phyloP scores from a whole-genome alignment of 2,113 vertebrate genomes.

The Casuarius casuarius region DNA sequence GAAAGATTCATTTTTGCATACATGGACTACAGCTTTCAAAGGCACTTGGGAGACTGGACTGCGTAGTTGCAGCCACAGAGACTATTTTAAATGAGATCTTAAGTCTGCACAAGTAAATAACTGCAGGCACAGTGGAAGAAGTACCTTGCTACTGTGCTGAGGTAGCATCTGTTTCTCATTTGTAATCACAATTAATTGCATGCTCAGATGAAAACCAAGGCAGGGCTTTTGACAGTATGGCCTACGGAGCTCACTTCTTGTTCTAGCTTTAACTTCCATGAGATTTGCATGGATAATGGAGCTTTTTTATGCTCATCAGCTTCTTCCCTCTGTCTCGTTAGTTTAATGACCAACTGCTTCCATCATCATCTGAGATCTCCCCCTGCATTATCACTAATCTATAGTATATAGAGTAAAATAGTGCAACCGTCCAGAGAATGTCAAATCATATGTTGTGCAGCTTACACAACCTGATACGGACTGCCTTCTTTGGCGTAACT shows the following conservation, averaged over 20 bases:
- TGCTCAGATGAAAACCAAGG: neutral
- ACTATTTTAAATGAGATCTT: neutral
- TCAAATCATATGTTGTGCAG: neutral
- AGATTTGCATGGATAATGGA: neutral
- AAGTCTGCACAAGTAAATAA: conserved; percentile 33
- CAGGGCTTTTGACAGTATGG: neutral
- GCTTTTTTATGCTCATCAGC: neutral
- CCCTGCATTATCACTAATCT: neutral
- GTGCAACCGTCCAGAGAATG: neutral
- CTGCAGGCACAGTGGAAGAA: neutral
- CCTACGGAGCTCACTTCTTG: neutral
- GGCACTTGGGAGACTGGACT: neutral
- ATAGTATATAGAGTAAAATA: neutral
- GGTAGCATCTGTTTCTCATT: conserved; percentile 26
- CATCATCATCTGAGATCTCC: neutral
- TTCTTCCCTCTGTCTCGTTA: neutral
- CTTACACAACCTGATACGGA: neutral
- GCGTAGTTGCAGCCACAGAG: neutral
- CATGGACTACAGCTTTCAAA: neutral
- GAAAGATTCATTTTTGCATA: neutral
- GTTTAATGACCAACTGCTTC: neutral
- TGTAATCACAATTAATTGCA: conserved; percentile 28
- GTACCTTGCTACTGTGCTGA: neutral
- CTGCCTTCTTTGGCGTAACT: neutral
- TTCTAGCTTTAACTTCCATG: neutral